These are phyloP conservation scores for Tipula vernalis DNA, from an alignment of 2,888 invertebrate species.

Conservation along the genomic window DNA sequence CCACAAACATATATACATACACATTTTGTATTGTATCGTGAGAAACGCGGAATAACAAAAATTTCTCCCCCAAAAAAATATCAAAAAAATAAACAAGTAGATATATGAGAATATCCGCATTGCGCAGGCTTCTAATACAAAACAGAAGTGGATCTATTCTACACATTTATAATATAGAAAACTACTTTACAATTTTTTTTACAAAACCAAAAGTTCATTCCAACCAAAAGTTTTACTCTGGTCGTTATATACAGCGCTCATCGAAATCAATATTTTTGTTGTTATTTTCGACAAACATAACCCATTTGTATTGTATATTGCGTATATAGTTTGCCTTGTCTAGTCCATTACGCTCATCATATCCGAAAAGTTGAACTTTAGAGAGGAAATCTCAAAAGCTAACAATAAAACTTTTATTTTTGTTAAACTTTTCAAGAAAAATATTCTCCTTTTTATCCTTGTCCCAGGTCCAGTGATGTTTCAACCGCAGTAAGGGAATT, in stretches of 20 bases:
- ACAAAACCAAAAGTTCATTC: not conserved
- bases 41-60: not conserved
- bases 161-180: not conserved
- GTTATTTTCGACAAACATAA: not conserved
- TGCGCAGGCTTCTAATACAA: not conserved
- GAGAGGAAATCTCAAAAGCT: not conserved
- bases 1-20: not conserved
- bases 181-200: not conserved
- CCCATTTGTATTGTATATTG: not conserved
- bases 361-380: not conserved
- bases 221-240: not conserved
- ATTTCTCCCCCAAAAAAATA: not conserved
- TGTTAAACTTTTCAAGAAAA: not conserved
- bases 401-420: not conserved
- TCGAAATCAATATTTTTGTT: not conserved
- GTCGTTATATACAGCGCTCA: not conserved
- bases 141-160: not conserved
- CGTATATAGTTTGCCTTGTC: not conserved
- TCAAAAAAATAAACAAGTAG: not conserved
- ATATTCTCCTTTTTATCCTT: not conserved
- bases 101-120: not conserved
- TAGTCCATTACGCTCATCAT: not conserved
- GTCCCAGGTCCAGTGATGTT: not conserved
- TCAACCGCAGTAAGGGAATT: not conserved
- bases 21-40: not conserved